A percentile compares a stretch with the other conserved stretches of the same genome.
Evolutionary conservation across 2,113 vertebrate species (phyloP).

Genomic region (Phylloscopus trochiloides): DNA sequence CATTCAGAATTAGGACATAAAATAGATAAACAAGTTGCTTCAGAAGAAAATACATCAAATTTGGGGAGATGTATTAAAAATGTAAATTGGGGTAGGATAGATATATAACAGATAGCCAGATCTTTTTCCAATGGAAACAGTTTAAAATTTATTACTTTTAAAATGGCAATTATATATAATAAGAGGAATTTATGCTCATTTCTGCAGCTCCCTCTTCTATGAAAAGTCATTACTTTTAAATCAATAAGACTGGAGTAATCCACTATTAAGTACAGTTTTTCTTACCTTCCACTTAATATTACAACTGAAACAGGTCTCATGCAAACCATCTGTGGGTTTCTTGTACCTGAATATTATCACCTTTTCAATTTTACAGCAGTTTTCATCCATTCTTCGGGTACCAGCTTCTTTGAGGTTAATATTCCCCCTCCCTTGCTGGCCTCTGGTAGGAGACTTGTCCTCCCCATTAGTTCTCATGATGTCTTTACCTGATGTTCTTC

Average conservation of each 20-base stretch:
- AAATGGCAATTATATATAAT: not conserved
- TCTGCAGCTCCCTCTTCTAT: not conserved
- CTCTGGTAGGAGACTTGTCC: not conserved
- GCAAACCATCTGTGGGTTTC: not conserved
- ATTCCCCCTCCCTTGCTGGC: not conserved
- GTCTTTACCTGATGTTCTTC: not conserved
- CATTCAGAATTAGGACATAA: not conserved
- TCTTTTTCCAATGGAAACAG: not conserved
- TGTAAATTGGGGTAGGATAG: not conserved
- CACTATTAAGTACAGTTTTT: not conserved
- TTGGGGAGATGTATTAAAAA: not conserved
- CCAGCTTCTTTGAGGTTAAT: not conserved
- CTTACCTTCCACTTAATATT: not conserved
- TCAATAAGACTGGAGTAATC: not conserved
- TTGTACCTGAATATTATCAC: not conserved
- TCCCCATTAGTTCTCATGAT: not conserved
- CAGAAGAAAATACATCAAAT: not conserved
- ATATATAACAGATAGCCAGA: not conserved
- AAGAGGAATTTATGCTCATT: not conserved
- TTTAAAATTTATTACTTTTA: not conserved
- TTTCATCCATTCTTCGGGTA: not conserved
- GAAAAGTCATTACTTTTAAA: not conserved
- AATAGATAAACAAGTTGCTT: not conserved
- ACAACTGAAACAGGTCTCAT: not conserved
- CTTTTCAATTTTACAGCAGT: not conserved